A percentile compares a stretch with the other conserved stretches of the same genome.
Conservation (phyloP, 1,140 invertebrate species). For the Piezodorus guildinii region DNA sequence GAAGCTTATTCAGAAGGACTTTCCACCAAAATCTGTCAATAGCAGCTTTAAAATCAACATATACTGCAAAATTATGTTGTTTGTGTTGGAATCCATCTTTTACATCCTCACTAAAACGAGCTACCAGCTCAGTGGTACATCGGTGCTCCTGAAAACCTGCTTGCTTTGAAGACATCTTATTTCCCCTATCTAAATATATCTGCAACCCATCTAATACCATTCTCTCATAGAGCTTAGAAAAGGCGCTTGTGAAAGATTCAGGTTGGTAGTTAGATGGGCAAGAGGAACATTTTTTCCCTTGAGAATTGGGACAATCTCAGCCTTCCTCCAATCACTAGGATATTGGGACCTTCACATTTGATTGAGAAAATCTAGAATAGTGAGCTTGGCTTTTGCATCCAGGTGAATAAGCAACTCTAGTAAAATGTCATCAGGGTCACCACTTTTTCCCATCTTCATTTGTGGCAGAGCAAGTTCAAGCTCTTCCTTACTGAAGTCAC, state of each 20-base stretch:
- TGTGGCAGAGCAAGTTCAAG: constrained; percentile 1
- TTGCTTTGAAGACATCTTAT: neutral
- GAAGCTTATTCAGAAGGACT: neutral
- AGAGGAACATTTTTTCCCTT: neutral
- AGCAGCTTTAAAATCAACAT: too few relatives aligned
- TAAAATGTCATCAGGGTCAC: neutral
- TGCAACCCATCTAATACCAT: neutral
- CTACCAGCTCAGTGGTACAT: neutral
- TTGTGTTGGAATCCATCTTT: neutral
- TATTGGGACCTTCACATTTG: neutral
- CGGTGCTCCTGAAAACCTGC: neutral
- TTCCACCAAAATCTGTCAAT: too few relatives aligned
- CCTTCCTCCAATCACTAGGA: neutral
- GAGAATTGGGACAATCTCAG: neutral
- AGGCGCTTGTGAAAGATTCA: neutral
- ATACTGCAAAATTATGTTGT: too few relatives aligned
- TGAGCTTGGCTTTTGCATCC: neutral
- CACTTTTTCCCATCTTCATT: neutral
- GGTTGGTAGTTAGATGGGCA: neutral
- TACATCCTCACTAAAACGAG: neutral
- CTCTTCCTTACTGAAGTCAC: neutral
- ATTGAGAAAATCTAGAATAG: neutral
- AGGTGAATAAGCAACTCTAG: neutral
- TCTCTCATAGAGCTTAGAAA: too few relatives aligned
- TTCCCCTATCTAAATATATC: neutral